These are phyloP conservation scores for Drosophila robusta DNA, from an alignment of 2,888 invertebrate species.

Conservation along the genomic window DNA sequence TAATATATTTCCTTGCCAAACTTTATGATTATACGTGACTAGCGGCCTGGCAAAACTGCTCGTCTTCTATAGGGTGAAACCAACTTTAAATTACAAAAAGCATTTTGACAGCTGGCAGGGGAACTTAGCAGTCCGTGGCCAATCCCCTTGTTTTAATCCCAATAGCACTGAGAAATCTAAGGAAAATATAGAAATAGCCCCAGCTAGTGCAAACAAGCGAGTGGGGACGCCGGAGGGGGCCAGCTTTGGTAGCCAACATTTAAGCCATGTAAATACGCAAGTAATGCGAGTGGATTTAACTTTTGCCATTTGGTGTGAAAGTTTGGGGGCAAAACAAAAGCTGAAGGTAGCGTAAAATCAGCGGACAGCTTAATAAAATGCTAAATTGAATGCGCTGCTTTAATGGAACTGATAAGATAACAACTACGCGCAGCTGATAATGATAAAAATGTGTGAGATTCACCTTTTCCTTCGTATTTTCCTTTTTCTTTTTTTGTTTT, in stretches of 20 bases:
- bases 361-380: conserved; percentile 63
- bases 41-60: neutral
- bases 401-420: conserved; percentile 49
- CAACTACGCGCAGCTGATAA: conserved; percentile 51
- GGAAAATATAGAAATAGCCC: conserved; percentile 16
- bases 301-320: conserved; percentile 61
- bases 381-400: conserved; percentile 61
- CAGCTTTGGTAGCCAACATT: conserved; percentile 11
- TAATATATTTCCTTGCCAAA: conserved; percentile 32
- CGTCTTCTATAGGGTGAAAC: conserved; percentile 13
- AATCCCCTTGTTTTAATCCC: conserved; percentile 28
- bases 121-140: neutral
- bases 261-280: conserved; percentile 63
- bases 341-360: conserved; percentile 33
- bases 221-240: too few species aligned
- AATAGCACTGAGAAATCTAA: conserved; percentile 29
- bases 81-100: conserved; percentile 42
- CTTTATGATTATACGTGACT: conserved; percentile 64
- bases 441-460: conserved; percentile 60
- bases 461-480: conserved; percentile 35
- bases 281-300: conserved; percentile 66
- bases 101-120: conserved; percentile 46
- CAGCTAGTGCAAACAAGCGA: neutral
- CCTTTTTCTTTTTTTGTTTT: neutral
- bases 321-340: conserved; percentile 8